A percentile compares a stretch with the other conserved stretches of the same genome.
These are phyloP conservation scores for Strix aluco DNA, from an alignment of 2,113 vertebrate genomes.

Conservation along the genomic window DNA sequence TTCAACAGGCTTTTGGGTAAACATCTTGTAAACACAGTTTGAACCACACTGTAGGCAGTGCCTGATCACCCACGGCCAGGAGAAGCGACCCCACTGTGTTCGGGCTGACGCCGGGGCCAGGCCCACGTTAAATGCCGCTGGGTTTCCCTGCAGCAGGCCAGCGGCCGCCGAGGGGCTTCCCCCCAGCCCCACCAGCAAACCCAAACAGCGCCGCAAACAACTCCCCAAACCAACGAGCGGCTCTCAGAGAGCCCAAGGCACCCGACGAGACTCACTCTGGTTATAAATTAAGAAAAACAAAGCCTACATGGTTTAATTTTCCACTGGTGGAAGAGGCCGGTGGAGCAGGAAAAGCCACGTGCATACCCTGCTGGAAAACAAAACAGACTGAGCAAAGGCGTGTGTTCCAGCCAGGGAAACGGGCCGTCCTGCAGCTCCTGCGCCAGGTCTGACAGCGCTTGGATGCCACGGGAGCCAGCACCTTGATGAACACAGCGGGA, in stretches of 20 bases:
- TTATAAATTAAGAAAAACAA: not conserved
- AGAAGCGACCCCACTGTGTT: fast-evolving
- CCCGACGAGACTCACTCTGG: not conserved
- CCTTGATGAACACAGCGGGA: fast-evolving
- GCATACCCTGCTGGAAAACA: fast-evolving
- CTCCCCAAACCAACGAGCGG: fast-evolving
- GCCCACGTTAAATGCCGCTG: not conserved
- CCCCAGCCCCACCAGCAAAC: not conserved
- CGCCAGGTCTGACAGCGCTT: too few species aligned
- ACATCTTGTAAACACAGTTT: not conserved
- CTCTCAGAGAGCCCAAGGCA: not conserved
- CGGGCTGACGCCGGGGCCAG: not conserved
- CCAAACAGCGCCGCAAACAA: not conserved
- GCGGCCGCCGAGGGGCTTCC: not conserved
- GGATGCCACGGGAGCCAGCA: not conserved
- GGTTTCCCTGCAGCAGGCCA: not conserved
- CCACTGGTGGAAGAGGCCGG: not conserved
- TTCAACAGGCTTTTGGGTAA: not conserved
- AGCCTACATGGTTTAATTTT: not conserved
- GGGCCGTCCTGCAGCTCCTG: fast-evolving
- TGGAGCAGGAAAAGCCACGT: not conserved
- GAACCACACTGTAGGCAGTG: not conserved
- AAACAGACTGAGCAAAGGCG: not conserved
- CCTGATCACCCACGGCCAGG: not conserved
- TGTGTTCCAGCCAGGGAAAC: fast-evolving